phyloP scores from a whole-genome alignment of 2,888 invertebrate genomes.

The Folsomia manolachei region DNA sequence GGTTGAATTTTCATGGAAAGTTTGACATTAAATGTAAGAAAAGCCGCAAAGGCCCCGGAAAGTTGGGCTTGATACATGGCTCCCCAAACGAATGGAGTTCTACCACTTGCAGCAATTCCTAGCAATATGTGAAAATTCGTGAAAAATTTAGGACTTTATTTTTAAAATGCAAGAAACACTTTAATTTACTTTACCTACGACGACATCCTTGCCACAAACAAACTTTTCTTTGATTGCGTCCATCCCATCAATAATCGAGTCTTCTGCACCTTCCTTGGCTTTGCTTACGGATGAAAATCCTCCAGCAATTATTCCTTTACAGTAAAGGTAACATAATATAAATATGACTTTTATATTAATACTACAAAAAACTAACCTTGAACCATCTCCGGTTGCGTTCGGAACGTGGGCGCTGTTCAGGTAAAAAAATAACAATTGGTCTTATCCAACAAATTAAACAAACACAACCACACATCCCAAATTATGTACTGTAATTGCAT shows the following conservation, averaged over 20 bases:
- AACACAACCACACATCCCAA: too few relatives aligned
- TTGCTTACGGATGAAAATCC: conserved; percentile 38
- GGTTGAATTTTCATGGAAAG: conserved; percentile 38
- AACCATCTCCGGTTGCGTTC: conserved; percentile 43
- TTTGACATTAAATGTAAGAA: conserved; percentile 44
- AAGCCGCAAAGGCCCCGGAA: conserved; percentile 39
- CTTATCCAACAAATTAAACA: too few relatives aligned
- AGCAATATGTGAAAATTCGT: too few relatives aligned
- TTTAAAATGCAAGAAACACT: conserved; percentile 8
- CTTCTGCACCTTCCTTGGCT: conserved; percentile 47
- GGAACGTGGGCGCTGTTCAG: conserved; percentile 36
- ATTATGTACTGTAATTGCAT: conserved; percentile 7
- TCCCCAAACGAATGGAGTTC: conserved; percentile 50
- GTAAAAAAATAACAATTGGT: not conserved
- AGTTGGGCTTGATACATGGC: conserved; percentile 40
- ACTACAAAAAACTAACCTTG: too few relatives aligned
- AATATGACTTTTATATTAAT: too few relatives aligned
- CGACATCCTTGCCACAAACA: conserved; percentile 42
- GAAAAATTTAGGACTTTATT: not conserved
- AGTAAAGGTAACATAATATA: too few relatives aligned
- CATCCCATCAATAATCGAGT: conserved; percentile 42
- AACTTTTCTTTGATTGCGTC: conserved; percentile 28
- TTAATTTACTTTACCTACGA: conserved; percentile 7
- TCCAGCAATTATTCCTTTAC: conserved; percentile 48
- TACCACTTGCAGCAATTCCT: conserved; percentile 49